Evolutionary conservation across 1,140 invertebrate genomes (phyloP).

Genomic region (Ceratoteleas bidentatus): DNA sequence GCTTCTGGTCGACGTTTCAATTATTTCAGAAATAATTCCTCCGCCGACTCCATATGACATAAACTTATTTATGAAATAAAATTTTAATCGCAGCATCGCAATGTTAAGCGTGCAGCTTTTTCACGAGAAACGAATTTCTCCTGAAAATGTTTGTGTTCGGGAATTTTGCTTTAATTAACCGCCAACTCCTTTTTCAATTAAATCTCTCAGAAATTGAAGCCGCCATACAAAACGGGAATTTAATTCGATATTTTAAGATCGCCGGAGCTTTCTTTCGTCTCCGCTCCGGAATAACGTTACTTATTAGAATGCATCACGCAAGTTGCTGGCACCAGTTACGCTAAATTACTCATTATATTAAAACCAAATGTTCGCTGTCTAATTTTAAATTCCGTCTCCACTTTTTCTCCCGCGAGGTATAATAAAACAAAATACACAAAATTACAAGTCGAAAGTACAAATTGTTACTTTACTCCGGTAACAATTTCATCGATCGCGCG

Average conservation of each 20-base stretch:
- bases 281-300: constrained; percentile 45
- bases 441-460: constrained; percentile 47
- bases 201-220: not conserved
- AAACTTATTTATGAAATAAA: too few relatives aligned
- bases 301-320: constrained; percentile 63
- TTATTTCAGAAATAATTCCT: too few relatives aligned
- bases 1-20: too few relatives aligned
- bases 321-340: constrained; percentile 43
- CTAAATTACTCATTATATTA: constrained; percentile 62
- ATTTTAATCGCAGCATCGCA: too few relatives aligned
- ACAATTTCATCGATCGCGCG: constrained; percentile 45
- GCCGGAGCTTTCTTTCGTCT: constrained; percentile 33
- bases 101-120: too few relatives aligned
- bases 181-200: too few relatives aligned
- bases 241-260: constrained; percentile 35
- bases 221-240: constrained; percentile 9
- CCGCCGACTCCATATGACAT: too few relatives aligned
- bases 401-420: constrained; percentile 9
- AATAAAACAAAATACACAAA: constrained; percentile 42
- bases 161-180: too few relatives aligned
- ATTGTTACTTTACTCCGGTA: constrained; percentile 27
- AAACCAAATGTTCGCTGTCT: constrained; percentile 51
- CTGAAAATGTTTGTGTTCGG: too few relatives aligned
- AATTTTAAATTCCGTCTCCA: constrained; percentile 30
- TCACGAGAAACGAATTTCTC: too few relatives aligned